Conservation (phyloP, 2,113 vertebrate genomes). For the Paradoxurus hermaphroditus region DNA sequence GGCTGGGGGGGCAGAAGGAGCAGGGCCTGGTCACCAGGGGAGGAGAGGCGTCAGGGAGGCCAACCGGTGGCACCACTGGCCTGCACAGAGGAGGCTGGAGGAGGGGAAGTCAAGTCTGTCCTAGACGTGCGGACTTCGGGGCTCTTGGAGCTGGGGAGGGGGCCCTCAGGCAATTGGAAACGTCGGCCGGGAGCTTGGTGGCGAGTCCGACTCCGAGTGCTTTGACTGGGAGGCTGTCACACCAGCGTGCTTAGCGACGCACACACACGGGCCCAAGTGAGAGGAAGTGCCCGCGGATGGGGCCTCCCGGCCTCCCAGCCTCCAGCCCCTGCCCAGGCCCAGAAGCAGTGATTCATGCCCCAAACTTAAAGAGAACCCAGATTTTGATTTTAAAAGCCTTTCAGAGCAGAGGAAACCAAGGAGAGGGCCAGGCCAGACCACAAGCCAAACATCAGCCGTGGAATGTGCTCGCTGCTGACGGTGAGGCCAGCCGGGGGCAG, state of each 20-base stretch:
- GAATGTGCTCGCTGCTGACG: slow-evolving; percentile 70
- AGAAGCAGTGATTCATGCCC: slow-evolving; percentile 57
- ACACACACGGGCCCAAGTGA: background rate
- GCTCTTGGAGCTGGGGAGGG: background rate
- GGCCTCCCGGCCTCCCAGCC: background rate
- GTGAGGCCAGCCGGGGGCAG: slow-evolving; percentile 55
- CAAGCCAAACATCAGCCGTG: slow-evolving; percentile 74
- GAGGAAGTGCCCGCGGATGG: accelerated
- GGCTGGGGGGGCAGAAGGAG: accelerated
- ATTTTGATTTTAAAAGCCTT: slow-evolving; percentile 38
- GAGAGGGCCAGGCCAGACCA: slow-evolving; percentile 57
- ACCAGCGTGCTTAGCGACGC: background rate
- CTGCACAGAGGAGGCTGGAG: background rate
- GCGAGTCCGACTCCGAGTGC: accelerated
- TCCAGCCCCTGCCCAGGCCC: background rate
- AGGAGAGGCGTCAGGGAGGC: background rate
- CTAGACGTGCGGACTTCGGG: accelerated
- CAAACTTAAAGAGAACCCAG: slow-evolving; percentile 47
- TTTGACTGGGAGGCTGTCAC: background rate
- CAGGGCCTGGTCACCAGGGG: background rate
- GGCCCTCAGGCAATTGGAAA: background rate
- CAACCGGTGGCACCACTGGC: background rate
- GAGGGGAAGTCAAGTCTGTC: background rate
- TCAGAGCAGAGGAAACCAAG: slow-evolving; percentile 53
- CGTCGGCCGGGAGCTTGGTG: background rate